phyloP scores from a whole-genome alignment of 2,888 invertebrate species.

The Synanthedon tipuliformis region DNA sequence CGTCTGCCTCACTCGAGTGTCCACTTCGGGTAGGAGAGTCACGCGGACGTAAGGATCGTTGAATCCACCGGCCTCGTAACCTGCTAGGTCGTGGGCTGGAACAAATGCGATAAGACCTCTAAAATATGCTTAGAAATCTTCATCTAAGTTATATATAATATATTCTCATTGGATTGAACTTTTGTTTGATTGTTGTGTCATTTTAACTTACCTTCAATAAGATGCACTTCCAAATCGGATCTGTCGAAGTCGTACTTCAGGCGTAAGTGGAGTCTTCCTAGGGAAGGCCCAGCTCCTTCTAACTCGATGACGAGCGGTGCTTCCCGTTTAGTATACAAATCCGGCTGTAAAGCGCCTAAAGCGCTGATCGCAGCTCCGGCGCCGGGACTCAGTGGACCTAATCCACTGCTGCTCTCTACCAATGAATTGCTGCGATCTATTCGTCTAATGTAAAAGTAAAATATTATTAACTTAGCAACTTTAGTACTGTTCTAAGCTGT shows the following conservation, averaged over 20 bases:
- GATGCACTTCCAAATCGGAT: slow-evolving; percentile 90
- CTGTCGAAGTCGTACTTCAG: slow-evolving; percentile 91
- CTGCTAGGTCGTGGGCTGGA: slow-evolving; percentile 83
- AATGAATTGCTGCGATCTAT: slow-evolving; percentile 67
- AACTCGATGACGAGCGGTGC: slow-evolving; percentile 80
- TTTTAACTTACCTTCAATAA: slow-evolving; percentile 80
- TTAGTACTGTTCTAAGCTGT: no score
- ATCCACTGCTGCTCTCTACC: slow-evolving; percentile 58
- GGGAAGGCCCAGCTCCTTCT: slow-evolving; percentile 73
- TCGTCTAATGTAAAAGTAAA: slow-evolving; percentile 24
- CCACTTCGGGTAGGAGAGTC: slow-evolving; percentile 84
- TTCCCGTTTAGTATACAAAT: slow-evolving; percentile 84
- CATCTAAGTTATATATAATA: no score
- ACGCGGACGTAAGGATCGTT: slow-evolving; percentile 90
- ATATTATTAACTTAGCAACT: no score
- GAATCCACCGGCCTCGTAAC: slow-evolving; percentile 87
- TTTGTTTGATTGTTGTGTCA: no score
- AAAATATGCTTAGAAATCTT: no score
- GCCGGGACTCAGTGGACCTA: slow-evolving; percentile 53
- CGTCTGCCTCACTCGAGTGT: slow-evolving; percentile 86
- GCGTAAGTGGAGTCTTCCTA: slow-evolving; percentile 86
- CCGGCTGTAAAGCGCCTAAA: slow-evolving; percentile 87
- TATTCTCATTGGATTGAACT: no score
- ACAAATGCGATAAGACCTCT: neutral
- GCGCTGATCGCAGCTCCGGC: slow-evolving; percentile 52